These are phyloP conservation scores for Pseudomyrmex cubaensis DNA, from an alignment of 1,140 invertebrate genomes.

Conservation along the genomic window DNA sequence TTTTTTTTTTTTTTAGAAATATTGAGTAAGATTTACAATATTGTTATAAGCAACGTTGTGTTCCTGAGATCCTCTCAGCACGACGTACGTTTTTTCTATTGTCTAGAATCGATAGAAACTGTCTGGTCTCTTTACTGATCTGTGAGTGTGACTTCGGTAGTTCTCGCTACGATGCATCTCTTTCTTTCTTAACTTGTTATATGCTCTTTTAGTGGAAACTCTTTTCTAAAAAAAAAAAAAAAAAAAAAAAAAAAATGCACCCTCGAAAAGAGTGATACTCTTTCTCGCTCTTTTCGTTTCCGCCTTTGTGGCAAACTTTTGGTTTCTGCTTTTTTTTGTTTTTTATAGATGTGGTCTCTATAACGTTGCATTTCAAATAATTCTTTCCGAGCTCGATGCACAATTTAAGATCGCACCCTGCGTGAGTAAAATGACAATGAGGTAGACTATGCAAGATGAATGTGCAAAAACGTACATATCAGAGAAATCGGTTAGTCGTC, in stretches of 20 bases:
- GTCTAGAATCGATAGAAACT: slow-evolving; percentile 72
- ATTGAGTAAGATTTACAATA: background rate
- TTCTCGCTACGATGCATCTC: slow-evolving; percentile 67
- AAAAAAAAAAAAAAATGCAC: slow-evolving; percentile 67
- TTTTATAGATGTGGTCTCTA: slow-evolving; percentile 70
- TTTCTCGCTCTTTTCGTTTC: slow-evolving; percentile 74
- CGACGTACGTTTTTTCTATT: slow-evolving; percentile 54
- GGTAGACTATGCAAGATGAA: slow-evolving; percentile 42
- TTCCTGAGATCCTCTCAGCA: slow-evolving; percentile 52
- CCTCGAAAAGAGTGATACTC: slow-evolving; percentile 70
- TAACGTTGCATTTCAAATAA: slow-evolving; percentile 55
- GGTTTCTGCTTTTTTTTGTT: slow-evolving; percentile 78
- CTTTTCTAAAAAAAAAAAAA: slow-evolving; percentile 63
- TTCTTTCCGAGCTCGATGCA: slow-evolving; percentile 62
- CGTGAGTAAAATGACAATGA: slow-evolving; percentile 54
- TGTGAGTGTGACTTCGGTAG: slow-evolving; percentile 65
- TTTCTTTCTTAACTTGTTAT: slow-evolving; percentile 67
- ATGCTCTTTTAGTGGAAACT: slow-evolving; percentile 65
- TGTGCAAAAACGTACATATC: slow-evolving; percentile 37
- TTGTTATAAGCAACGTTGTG: slow-evolving; percentile 32
- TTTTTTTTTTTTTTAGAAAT: no score
- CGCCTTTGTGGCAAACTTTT: slow-evolving; percentile 79
- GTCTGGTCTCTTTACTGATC: slow-evolving; percentile 77
- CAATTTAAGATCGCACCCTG: slow-evolving; percentile 50
- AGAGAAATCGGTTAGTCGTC: slow-evolving; percentile 4